Evolutionary conservation across 2,888 invertebrate genomes (phyloP).

Genomic region (Orchestes rusci): DNA sequence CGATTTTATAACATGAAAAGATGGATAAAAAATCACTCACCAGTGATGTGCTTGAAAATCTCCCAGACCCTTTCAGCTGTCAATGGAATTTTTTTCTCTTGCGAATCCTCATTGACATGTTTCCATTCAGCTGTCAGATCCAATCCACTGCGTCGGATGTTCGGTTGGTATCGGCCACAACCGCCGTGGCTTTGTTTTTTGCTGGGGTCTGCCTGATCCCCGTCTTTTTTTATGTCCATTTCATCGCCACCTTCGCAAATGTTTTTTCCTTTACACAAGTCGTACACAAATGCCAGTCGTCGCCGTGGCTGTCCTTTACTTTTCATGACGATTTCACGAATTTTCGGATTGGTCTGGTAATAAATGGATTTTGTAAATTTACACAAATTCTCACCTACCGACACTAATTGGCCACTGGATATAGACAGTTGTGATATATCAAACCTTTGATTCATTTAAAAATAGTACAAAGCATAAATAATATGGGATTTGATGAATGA

Average conservation of each 20-base stretch:
- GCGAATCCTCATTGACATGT: constrained; percentile 95
- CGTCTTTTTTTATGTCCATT: constrained; percentile 79
- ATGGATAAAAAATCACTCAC: too few relatives aligned
- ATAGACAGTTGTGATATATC: too few relatives aligned
- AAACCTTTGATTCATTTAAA: too few relatives aligned
- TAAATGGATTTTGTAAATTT: too few relatives aligned
- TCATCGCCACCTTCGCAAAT: constrained; percentile 99
- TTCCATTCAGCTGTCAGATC: constrained; percentile 98
- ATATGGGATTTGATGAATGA: too few relatives aligned
- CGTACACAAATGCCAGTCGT: constrained; percentile 91
- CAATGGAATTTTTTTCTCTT: constrained; percentile 89
- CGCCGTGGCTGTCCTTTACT: constrained; percentile 95
- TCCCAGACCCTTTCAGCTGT: constrained; percentile 97
- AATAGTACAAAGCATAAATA: too few relatives aligned
- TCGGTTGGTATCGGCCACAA: constrained; percentile 97
- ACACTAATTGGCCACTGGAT: too few relatives aligned
- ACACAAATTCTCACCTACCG: too few relatives aligned
- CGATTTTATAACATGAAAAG: too few relatives aligned
- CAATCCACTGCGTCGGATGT: constrained; percentile 79
- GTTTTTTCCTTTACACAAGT: constrained; percentile 95
- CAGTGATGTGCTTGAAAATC: constrained; percentile 87
- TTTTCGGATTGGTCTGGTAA: constrained; percentile 78
- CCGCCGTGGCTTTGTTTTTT: constrained; percentile 81
- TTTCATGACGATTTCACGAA: constrained; percentile 91
- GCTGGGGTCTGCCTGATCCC: constrained; percentile 36